Conservation (phyloP, 2,797 vertebrate genomes). For the Cossypha caffra region DNA sequence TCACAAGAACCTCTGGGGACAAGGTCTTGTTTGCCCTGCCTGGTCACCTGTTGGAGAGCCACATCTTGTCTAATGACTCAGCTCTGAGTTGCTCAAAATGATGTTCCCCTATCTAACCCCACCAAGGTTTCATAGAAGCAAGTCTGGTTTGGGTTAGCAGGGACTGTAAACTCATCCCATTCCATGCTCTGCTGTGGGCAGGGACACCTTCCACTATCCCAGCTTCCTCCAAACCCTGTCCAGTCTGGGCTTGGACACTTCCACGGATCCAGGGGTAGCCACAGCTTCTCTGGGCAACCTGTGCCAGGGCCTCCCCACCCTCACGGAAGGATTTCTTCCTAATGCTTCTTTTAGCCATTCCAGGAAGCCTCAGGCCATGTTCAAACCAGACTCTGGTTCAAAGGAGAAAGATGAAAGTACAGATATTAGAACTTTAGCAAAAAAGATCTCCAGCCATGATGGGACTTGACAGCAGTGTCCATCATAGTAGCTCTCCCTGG, state of each 20-base stretch:
- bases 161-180: background rate
- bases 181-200: background rate
- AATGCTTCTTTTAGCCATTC: background rate
- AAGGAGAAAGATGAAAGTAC: background rate
- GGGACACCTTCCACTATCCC: background rate
- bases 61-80: background rate
- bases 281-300: background rate
- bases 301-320: background rate
- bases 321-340: background rate
- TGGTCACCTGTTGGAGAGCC: background rate
- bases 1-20: background rate
- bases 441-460: background rate
- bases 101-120: background rate
- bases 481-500: fast-evolving
- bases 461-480: fast-evolving
- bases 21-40: background rate
- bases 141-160: background rate
- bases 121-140: background rate
- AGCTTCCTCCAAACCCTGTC: background rate
- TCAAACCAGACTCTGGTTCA: background rate
- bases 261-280: background rate
- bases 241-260: background rate
- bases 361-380: background rate
- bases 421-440: background rate
- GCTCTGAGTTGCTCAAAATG: background rate